These are phyloP conservation scores for Monopterus albus DNA, from an alignment of 2,113 vertebrate genomes.

Conservation along the genomic window DNA sequence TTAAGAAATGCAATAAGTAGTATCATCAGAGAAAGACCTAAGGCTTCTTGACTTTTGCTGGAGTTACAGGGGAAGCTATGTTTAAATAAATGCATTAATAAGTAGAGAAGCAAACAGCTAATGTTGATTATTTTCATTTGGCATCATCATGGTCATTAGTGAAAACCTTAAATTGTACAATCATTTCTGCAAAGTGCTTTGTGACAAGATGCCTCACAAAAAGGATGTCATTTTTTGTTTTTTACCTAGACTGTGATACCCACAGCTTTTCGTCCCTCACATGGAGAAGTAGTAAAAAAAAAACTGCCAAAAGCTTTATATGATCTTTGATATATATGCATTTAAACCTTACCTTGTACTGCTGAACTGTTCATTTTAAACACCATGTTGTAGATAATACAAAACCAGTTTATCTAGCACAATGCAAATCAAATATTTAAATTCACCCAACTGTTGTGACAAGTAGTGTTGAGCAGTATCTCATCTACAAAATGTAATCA, in stretches of 20 bases:
- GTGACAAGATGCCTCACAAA: slow-evolving; percentile 61
- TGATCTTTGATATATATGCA: slow-evolving; percentile 30
- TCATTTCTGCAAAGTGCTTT: slow-evolving; percentile 80
- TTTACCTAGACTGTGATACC: slow-evolving; percentile 18
- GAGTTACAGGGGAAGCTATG: slow-evolving; percentile 50
- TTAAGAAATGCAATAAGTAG: slow-evolving; percentile 68
- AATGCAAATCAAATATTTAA: slow-evolving; percentile 54
- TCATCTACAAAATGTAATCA: slow-evolving; percentile 35
- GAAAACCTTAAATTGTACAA: slow-evolving; percentile 74
- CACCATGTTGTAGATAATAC: slow-evolving; percentile 54
- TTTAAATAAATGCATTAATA: slow-evolving; percentile 63
- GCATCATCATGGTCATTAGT: slow-evolving; percentile 75
- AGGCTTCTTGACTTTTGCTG: slow-evolving; percentile 37
- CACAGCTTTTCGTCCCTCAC: slow-evolving; percentile 26
- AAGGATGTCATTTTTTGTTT: slow-evolving; percentile 15
- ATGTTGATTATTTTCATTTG: slow-evolving; percentile 71
- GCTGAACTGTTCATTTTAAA: slow-evolving; percentile 51
- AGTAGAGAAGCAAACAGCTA: slow-evolving; percentile 68
- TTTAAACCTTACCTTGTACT: slow-evolving; percentile 48
- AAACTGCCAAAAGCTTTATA: slow-evolving; percentile 34
- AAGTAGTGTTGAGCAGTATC: slow-evolving; percentile 21
- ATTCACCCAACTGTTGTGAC: slow-evolving; percentile 28
- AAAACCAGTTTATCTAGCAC: slow-evolving; percentile 61
- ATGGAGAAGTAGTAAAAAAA: slow-evolving; percentile 17
- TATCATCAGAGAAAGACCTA: slow-evolving; percentile 56